Evolutionary conservation across 2,888 invertebrate genomes (phyloP).

Genomic region (Oscheius sp.): DNA sequence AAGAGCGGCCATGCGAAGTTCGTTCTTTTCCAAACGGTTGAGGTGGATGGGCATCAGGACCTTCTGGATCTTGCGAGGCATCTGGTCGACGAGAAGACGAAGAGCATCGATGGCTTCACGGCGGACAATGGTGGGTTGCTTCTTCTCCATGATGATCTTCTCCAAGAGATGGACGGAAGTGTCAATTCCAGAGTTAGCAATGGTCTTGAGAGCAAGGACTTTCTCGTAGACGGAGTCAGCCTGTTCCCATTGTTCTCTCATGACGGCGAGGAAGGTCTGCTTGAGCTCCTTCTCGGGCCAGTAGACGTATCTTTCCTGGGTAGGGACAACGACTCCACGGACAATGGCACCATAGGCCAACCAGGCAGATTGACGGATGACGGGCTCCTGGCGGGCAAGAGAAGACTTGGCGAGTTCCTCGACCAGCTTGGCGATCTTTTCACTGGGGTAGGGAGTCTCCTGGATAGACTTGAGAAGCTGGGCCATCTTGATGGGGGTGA

Average conservation of each 20-base stretch:
- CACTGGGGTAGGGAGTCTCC: slow-evolving; percentile 49
- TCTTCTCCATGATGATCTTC: slow-evolving; percentile 60
- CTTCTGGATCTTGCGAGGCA: slow-evolving; percentile 49
- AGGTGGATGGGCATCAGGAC: slow-evolving; percentile 63
- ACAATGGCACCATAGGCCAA: slow-evolving; percentile 46
- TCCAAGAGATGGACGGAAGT: slow-evolving; percentile 55
- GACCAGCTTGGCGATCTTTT: slow-evolving; percentile 40
- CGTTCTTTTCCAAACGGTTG: slow-evolving; percentile 53
- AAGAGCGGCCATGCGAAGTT: slow-evolving; percentile 59
- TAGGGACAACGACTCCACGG: slow-evolving; percentile 36
- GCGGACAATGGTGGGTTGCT: slow-evolving; percentile 53
- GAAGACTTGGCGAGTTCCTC: slow-evolving; percentile 38
- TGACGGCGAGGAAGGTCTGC: slow-evolving; percentile 35
- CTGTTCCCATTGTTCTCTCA: slow-evolving; percentile 50
- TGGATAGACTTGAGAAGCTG: slow-evolving; percentile 51
- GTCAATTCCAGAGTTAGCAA: slow-evolving; percentile 67
- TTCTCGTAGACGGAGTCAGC: slow-evolving; percentile 57
- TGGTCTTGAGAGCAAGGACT: slow-evolving; percentile 62
- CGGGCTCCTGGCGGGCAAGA: slow-evolving; percentile 30
- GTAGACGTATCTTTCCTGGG: slow-evolving; percentile 28
- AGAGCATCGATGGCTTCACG: slow-evolving; percentile 63
- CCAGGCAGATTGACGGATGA: slow-evolving; percentile 51
- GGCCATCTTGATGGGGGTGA: slow-evolving; percentile 38
- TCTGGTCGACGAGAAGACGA: slow-evolving; percentile 46
- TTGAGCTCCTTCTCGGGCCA: slow-evolving; percentile 41